Conservation (phyloP, 1,140 invertebrate genomes). For the Brachionus calyciflorus region DNA sequence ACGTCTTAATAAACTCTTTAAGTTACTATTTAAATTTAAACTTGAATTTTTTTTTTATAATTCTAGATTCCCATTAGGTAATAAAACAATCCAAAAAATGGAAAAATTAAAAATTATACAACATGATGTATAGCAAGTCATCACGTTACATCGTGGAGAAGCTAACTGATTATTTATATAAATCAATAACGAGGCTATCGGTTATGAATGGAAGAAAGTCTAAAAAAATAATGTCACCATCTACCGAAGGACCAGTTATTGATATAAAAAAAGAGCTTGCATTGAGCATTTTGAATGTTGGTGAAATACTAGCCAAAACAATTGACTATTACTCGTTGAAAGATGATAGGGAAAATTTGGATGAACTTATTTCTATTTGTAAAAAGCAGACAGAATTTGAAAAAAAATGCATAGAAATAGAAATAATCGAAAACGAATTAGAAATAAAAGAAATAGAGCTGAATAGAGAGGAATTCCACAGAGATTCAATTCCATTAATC, state of each 20-base stretch:
- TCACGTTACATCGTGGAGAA: too few species aligned
- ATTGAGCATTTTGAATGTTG: constrained; percentile 37
- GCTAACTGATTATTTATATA: too few species aligned
- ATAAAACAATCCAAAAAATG: too few species aligned
- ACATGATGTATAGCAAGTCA: too few species aligned
- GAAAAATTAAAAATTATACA: too few species aligned
- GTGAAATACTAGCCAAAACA: constrained; percentile 34
- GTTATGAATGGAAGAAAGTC: constrained; percentile 7
- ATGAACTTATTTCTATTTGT: constrained; percentile 11
- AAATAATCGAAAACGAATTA: not conserved
- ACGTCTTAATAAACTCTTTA: too few species aligned
- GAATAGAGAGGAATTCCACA: too few species aligned
- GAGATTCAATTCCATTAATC: not conserved
- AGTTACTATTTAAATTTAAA: too few species aligned
- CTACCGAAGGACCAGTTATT: not conserved
- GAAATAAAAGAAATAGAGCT: not conserved
- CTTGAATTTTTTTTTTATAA: too few species aligned
- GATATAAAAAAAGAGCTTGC: constrained; percentile 45
- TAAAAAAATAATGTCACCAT: not conserved
- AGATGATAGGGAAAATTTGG: not conserved
- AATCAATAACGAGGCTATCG: too few species aligned
- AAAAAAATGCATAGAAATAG: not conserved
- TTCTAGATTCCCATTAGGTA: too few species aligned
- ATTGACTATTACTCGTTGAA: constrained; percentile 15
- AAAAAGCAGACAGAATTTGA: not conserved